phyloP scores from a whole-genome alignment of 2,888 invertebrate species.

The Hypomecis atomaria region DNA sequence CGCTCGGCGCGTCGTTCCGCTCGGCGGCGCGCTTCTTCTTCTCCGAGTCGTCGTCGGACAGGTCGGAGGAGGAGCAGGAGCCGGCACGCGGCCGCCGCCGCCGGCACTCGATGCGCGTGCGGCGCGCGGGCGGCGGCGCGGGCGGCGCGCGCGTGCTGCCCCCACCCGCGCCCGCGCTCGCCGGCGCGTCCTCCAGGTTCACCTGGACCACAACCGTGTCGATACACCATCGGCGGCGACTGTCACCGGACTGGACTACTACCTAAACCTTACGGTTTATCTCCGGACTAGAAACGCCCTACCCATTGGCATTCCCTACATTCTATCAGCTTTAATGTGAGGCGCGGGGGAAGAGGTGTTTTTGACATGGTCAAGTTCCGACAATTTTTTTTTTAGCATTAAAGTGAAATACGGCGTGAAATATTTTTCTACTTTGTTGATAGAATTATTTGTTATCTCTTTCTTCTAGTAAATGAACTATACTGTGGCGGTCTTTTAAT shows the following conservation, averaged over 20 bases:
- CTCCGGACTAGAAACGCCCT: too few relatives aligned
- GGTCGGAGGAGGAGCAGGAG: conserved; percentile 97
- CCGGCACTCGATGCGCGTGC: conserved; percentile 69
- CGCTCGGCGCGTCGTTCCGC: conserved; percentile 82
- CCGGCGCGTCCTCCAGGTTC: conserved; percentile 65
- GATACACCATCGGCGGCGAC: not conserved
- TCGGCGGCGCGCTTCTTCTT: conserved; percentile 92
- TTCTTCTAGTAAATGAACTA: too few relatives aligned
- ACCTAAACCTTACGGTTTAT: too few relatives aligned
- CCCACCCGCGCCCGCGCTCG: conserved; percentile 41
- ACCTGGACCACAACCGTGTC: conserved; percentile 47
- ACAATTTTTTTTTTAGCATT: too few relatives aligned
- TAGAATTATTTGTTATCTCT: too few relatives aligned
- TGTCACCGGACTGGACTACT: not conserved
- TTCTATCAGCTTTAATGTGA: too few relatives aligned
- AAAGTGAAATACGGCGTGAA: too few relatives aligned
- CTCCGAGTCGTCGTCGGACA: conserved; percentile 95
- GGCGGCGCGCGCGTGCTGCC: conserved; percentile 54
- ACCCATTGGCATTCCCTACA: too few relatives aligned
- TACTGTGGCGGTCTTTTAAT: too few relatives aligned
- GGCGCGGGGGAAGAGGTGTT: too few relatives aligned
- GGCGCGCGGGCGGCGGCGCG: conserved; percentile 67
- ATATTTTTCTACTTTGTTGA: too few relatives aligned
- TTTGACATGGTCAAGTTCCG: too few relatives aligned
- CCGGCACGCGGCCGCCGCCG: conserved; percentile 82